Percentiles rank a stretch among this genome's conserved stretches.
These are phyloP conservation scores for Zoanthus sociatus DNA, from an alignment of 92 coral and sea anemone genomes.

Conservation along the genomic window DNA sequence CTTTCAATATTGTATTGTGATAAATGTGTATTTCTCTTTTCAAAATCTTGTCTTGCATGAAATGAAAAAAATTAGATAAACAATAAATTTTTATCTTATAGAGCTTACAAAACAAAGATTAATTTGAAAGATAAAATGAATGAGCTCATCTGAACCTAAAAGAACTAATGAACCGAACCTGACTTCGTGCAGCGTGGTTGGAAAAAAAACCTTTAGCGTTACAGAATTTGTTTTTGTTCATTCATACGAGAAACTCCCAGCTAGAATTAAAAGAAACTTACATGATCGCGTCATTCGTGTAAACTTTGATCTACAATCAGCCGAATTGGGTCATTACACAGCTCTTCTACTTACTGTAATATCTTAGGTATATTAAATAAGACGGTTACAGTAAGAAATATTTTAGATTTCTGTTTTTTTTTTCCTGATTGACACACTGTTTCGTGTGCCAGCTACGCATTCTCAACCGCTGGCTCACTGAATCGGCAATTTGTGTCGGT, in stretches of 20 bases:
- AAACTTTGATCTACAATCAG: neutral
- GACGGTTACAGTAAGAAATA: no score
- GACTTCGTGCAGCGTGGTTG: neutral
- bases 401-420: no score
- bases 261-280: neutral
- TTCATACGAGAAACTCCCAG: neutral
- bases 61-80: neutral
- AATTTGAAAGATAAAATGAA: neutral
- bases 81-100: neutral
- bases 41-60: slow-evolving; percentile 1
- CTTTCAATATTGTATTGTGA: neutral
- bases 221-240: neutral
- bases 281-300: slow-evolving; percentile 3
- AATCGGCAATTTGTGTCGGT: neutral
- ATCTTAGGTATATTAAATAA: neutral
- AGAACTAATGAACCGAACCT: neutral
- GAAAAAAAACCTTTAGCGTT: neutral
- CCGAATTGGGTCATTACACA: neutral
- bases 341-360: neutral
- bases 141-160: neutral
- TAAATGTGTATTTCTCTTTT: neutral
- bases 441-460: neutral
- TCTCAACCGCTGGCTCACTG: neutral
- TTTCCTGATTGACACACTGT: no score
- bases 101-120: neutral